Conservation (phyloP, 2,113 vertebrate species). For the Taxidea taxus region DNA sequence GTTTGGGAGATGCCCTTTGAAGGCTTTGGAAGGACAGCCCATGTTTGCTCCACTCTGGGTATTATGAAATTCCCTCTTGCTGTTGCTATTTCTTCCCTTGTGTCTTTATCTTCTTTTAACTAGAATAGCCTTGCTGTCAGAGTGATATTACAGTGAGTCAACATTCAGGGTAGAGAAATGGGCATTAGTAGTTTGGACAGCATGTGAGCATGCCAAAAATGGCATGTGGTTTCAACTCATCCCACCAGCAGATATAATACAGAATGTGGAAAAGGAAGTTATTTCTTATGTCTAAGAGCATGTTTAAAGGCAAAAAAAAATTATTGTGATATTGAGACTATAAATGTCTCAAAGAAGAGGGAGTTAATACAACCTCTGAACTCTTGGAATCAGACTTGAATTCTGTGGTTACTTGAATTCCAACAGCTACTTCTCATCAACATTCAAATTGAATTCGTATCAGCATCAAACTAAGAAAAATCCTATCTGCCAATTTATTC, state of each 20-base stretch:
- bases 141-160: background rate
- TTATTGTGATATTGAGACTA: background rate
- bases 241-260: background rate
- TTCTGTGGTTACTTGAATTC: background rate
- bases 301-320: slow-evolving; percentile 40
- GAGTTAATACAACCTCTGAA: background rate
- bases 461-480: background rate
- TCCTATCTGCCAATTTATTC: background rate
- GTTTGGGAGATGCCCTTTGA: background rate
- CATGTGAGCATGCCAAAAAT: background rate
- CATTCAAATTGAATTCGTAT: slow-evolving; percentile 40
- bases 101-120: background rate
- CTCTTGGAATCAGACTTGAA: slow-evolving; percentile 14
- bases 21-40: background rate
- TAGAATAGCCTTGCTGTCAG: background rate
- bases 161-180: background rate
- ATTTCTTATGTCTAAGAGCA: background rate
- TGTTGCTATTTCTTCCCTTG: background rate
- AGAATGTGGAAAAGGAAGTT: background rate
- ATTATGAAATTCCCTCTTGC: background rate
- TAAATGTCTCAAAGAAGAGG: slow-evolving; percentile 19
- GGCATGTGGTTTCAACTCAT: background rate
- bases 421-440: slow-evolving; percentile 29
- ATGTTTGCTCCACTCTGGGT: background rate
- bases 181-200: background rate